Conservation (phyloP, 2,797 vertebrate genomes). For the Halcyon leucocephala region DNA sequence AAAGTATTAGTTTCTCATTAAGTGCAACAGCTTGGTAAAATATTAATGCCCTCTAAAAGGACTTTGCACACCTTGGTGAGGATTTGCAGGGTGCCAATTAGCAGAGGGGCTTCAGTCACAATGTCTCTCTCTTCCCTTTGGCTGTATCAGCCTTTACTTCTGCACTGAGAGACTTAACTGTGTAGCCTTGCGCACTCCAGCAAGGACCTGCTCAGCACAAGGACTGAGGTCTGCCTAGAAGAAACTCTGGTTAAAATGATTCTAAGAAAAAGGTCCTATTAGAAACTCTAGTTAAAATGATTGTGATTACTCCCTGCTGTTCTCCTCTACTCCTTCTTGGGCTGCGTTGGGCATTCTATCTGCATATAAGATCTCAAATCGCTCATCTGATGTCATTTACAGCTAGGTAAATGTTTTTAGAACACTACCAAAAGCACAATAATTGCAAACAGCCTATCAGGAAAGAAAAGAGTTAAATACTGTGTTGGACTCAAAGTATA, state of each 20-base stretch:
- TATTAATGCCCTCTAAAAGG: not conserved
- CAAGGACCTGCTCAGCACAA: not conserved
- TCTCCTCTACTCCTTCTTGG: not conserved
- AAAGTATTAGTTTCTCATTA: not conserved
- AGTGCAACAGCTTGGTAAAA: not conserved
- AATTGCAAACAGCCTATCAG: not conserved
- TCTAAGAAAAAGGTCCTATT: not conserved
- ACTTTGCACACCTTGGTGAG: not conserved
- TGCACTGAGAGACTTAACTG: not conserved
- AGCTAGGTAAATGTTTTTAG: not conserved
- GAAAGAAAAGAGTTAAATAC: not conserved
- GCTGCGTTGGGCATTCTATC: not conserved
- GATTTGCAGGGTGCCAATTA: not conserved
- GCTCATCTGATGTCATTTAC: not conserved
- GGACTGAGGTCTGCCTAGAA: not conserved
- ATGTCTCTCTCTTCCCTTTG: accelerated
- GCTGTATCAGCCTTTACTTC: not conserved
- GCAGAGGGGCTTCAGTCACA: not conserved
- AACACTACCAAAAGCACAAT: not conserved
- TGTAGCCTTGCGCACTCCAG: not conserved
- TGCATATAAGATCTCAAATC: not conserved
- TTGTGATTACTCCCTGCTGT: not conserved
- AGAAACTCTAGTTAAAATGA: not conserved
- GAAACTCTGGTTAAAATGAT: not conserved
- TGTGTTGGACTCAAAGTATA: not conserved